phyloP scores from a whole-genome alignment of 2,113 vertebrate genomes.

The Percina caprodes region DNA sequence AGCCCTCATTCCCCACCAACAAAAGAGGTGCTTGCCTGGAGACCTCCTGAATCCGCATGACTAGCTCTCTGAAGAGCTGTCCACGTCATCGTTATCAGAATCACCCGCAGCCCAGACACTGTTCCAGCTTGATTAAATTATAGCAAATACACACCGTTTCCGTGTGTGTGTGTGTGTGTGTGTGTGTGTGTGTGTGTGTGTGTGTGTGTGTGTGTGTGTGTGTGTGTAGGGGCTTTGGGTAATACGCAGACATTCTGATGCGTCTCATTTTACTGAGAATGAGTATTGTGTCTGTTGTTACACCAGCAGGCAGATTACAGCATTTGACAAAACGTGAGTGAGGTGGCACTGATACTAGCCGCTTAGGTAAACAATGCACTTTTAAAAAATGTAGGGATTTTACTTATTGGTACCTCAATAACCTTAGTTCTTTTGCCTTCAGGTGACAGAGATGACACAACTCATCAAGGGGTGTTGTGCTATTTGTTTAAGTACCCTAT shows the following conservation, averaged over 20 bases:
- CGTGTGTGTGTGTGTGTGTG: conserved; percentile 23
- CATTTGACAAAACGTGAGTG: conserved; percentile 1
- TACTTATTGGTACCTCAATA: neutral
- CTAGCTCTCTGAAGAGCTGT: conserved; percentile 64
- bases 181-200: too few relatives aligned
- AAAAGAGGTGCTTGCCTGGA: conserved; percentile 63
- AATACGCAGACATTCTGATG: conserved; percentile 37
- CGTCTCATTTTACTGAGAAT: conserved; percentile 47
- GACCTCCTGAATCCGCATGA: conserved; percentile 60
- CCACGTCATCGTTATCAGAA: conserved; percentile 65
- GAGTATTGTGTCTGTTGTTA: conserved; percentile 17
- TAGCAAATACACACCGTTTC: conserved; percentile 59
- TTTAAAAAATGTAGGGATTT: neutral
- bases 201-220: neutral
- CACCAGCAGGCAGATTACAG: conserved; percentile 20
- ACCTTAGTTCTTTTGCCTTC: neutral
- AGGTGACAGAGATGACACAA: neutral
- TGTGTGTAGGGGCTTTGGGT: conserved; percentile 9
- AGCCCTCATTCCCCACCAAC: conserved; percentile 65
- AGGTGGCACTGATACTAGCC: neutral
- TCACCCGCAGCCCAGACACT: conserved; percentile 55
- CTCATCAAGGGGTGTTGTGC: neutral
- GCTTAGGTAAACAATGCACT: conserved; percentile 11
- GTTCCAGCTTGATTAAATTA: conserved; percentile 75
- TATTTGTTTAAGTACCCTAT: too few relatives aligned